These are phyloP conservation scores for Sciurus niger DNA, from an alignment of 2,113 vertebrate genomes.

Conservation along the genomic window DNA sequence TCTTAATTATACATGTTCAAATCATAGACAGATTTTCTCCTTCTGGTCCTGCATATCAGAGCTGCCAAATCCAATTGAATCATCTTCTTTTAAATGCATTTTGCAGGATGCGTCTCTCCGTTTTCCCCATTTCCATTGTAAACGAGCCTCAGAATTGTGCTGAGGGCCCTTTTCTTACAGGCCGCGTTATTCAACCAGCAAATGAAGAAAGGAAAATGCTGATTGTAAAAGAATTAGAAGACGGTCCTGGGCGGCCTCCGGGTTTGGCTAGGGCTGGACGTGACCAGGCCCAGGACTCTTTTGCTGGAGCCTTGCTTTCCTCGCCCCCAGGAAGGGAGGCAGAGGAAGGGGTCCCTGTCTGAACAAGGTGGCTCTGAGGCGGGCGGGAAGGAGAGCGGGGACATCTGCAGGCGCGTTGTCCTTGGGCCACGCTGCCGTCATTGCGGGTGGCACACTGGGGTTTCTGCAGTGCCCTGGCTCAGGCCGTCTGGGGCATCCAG, in stretches of 20 bases:
- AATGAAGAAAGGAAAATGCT: constrained; percentile 83
- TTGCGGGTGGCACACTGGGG: fast-evolving
- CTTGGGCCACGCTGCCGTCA: fast-evolving
- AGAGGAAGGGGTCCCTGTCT: fast-evolving
- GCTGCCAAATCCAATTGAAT: constrained; percentile 87
- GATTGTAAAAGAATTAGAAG: constrained; percentile 84
- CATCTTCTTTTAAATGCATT: constrained; percentile 83
- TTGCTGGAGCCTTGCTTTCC: neutral
- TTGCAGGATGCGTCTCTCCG: constrained; percentile 74
- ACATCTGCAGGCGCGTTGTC: fast-evolving
- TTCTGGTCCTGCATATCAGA: constrained; percentile 85
- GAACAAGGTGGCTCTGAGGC: neutral
- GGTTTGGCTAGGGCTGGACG: constrained; percentile 8
- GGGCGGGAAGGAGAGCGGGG: neutral
- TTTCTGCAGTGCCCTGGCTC: neutral
- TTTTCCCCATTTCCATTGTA: constrained; percentile 85
- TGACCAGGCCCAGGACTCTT: neutral
- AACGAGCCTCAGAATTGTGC: constrained; percentile 83
- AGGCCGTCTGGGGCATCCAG: neutral
- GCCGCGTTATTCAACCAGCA: constrained; percentile 83
- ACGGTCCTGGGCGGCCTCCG: constrained; percentile 2
- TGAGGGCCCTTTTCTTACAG: constrained; percentile 82
- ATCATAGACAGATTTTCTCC: constrained; percentile 85
- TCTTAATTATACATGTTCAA: constrained; percentile 87
- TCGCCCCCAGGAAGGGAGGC: neutral